Percentiles rank a stretch among this genome's conserved stretches.
phyloP scores from a whole-genome alignment of 2,888 invertebrate genomes.

The Scaptomyza caliginosa region DNA sequence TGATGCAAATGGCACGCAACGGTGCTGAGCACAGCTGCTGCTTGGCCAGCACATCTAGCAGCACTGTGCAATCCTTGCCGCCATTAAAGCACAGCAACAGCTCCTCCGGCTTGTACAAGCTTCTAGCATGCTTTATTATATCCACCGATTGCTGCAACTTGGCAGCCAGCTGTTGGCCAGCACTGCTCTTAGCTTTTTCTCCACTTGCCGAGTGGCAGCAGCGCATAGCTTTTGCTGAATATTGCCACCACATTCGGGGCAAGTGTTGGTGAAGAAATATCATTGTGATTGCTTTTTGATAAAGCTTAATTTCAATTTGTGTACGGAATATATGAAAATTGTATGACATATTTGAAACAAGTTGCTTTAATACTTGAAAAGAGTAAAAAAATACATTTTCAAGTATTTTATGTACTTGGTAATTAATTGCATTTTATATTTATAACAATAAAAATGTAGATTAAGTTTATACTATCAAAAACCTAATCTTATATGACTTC shows the following conservation, averaged over 20 bases:
- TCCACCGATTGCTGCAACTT: conserved; percentile 24
- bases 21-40: not conserved
- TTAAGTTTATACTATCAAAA: too few relatives aligned
- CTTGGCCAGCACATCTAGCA: conserved; percentile 82
- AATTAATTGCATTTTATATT: too few relatives aligned
- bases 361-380: too few relatives aligned
- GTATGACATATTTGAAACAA: not conserved
- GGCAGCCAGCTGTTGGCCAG: not conserved
- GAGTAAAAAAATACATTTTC: too few relatives aligned
- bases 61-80: conserved; percentile 97
- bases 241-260: conserved; percentile 4
- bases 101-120: conserved; percentile 85
- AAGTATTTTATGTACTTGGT: too few relatives aligned
- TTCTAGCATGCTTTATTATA: conserved; percentile 15
- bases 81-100: conserved; percentile 97
- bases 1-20: conserved; percentile 37
- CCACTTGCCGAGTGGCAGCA: not conserved
- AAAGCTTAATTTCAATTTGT: not conserved
- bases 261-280: conserved; percentile 1
- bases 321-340: not conserved
- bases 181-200: not conserved
- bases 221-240: not conserved
- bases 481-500: not conserved
- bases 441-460: too few relatives aligned
- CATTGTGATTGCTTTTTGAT: not conserved